Evolutionary conservation across 1,140 invertebrate species (phyloP).

Genomic region (Pachyrhynchus sulphureomaculatus): DNA sequence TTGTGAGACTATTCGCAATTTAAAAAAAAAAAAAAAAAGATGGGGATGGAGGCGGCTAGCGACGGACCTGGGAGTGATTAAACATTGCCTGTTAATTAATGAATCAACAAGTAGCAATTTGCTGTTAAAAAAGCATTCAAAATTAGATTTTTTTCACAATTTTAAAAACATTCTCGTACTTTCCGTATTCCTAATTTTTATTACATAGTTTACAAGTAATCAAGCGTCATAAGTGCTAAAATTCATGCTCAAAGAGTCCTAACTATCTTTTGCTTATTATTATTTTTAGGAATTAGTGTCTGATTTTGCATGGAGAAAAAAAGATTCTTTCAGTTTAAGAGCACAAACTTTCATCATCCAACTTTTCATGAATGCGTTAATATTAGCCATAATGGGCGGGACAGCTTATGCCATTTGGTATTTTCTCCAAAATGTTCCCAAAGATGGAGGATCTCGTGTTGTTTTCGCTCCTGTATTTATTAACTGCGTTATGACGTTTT

Average conservation of each 20-base stretch:
- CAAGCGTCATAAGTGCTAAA: too few species aligned
- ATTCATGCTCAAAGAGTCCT: conserved; percentile 54
- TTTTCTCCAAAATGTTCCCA: conserved; percentile 43
- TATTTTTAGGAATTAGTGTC: conserved; percentile 30
- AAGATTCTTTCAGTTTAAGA: conserved; percentile 1
- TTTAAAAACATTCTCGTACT: too few species aligned
- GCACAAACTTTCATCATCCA: conserved; percentile 46
- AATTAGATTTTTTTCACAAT: too few species aligned
- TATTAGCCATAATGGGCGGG: conserved; percentile 51
- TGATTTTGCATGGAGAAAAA: conserved; percentile 15
- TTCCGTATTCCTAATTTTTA: too few species aligned
- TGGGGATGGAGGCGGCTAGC: too few species aligned
- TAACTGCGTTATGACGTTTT: conserved; percentile 47
- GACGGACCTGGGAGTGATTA: too few species aligned
- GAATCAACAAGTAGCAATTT: too few species aligned
- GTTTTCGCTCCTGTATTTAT: conserved; percentile 40
- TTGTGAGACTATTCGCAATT: too few species aligned
- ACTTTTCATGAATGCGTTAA: conserved; percentile 50
- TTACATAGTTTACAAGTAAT: too few species aligned
- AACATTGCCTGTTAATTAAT: too few species aligned
- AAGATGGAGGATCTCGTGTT: conserved; percentile 24
- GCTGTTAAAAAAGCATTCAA: too few species aligned
- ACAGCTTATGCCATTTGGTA: conserved; percentile 53
- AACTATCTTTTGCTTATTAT: conserved; percentile 29
- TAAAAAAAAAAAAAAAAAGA: too few species aligned